These are phyloP conservation scores for Pteropus alecto DNA, from an alignment of 2,113 vertebrate genomes.

Conservation along the genomic window DNA sequence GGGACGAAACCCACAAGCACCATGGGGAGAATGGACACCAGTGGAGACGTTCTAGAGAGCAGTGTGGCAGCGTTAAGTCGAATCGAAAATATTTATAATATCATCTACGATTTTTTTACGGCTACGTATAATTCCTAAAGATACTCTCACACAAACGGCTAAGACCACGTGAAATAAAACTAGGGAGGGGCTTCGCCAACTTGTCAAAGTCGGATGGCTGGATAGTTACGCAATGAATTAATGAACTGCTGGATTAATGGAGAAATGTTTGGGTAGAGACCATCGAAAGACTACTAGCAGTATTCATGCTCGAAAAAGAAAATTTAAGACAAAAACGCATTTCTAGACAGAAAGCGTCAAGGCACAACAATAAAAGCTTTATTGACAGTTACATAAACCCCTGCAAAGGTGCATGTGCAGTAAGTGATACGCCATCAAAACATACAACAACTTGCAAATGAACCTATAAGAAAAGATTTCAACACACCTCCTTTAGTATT, in stretches of 20 bases:
- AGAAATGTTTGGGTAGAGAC: background rate
- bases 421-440: background rate
- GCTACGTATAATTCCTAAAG: background rate
- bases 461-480: background rate
- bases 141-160: background rate
- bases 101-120: background rate
- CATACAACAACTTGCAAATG: background rate
- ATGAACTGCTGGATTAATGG: background rate
- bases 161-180: background rate
- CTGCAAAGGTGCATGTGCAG: background rate
- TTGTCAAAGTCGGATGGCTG: background rate
- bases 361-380: background rate
- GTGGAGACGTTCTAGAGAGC: background rate
- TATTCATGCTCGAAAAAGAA: background rate
- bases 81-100: background rate
- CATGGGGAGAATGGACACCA: fast-evolving
- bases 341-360: background rate
- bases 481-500: background rate
- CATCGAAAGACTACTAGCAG: background rate
- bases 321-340: background rate
- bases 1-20: fast-evolving
- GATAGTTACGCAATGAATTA: no score
- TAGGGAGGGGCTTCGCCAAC: background rate
- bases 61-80: background rate
- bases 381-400: background rate